Conservation (phyloP, 2,888 invertebrate species). For the Ormyrus rosae region DNA sequence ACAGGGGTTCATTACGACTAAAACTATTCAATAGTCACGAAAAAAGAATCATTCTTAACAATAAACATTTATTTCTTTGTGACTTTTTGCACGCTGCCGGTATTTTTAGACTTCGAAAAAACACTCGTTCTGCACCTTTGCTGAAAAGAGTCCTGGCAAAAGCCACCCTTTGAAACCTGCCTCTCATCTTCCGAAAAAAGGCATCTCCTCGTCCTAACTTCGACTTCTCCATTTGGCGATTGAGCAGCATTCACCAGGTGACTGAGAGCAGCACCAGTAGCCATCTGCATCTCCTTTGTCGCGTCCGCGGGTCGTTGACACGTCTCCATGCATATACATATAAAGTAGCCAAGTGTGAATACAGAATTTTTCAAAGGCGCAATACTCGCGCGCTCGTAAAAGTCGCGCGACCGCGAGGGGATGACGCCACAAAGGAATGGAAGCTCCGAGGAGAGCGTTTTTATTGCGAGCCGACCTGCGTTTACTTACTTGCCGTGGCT, state of each 20-base stretch:
- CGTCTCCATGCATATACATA: slow-evolving; percentile 57
- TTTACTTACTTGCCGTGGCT: not conserved
- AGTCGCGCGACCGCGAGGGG: slow-evolving; percentile 54
- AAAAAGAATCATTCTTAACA: no score
- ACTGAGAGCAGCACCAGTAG: slow-evolving; percentile 9
- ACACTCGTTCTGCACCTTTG: no score
- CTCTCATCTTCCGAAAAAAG: no score
- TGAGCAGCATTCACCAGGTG: slow-evolving; percentile 6
- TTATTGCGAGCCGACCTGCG: slow-evolving; percentile 10
- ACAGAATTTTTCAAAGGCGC: slow-evolving; percentile 49
- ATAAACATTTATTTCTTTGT: no score
- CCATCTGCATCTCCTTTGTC: slow-evolving; percentile 54
- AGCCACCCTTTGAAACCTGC: no score
- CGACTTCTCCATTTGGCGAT: not conserved
- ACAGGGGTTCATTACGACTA: no score
- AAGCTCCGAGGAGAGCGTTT: slow-evolving; percentile 23
- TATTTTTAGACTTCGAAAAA: no score
- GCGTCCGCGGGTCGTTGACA: slow-evolving; percentile 48
- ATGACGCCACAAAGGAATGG: slow-evolving; percentile 41
- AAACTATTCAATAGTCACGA: no score
- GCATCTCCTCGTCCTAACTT: not conserved
- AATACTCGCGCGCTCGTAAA: slow-evolving; percentile 50
- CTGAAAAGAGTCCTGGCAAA: no score
- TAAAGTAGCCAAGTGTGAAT: slow-evolving; percentile 53
- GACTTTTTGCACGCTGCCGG: no score